Conservation (phyloP, 2,797 vertebrate genomes). For the Trachops cirrhosus region DNA sequence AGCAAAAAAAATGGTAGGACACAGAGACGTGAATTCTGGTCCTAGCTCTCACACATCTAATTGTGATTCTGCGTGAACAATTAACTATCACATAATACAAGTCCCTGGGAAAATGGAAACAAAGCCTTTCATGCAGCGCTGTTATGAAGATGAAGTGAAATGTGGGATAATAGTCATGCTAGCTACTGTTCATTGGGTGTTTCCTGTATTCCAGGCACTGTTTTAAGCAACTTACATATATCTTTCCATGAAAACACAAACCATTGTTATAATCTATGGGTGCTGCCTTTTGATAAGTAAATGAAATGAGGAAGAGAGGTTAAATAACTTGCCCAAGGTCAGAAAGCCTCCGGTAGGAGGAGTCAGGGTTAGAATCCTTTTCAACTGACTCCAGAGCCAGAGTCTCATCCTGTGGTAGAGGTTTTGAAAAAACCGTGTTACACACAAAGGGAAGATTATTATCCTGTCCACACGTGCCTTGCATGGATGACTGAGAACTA, state of each 20-base stretch:
- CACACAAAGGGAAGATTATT: background rate
- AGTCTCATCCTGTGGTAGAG: background rate
- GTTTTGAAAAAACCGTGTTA: background rate
- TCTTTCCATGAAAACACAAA: slow-evolving; percentile 35
- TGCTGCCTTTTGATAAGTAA: background rate
- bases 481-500: background rate
- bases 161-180: background rate
- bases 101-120: background rate
- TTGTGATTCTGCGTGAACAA: background rate
- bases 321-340: background rate
- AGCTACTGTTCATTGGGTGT: background rate
- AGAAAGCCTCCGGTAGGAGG: background rate
- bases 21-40: background rate
- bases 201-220: background rate
- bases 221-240: background rate
- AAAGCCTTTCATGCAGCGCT: background rate
- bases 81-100: background rate
- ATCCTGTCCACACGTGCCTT: background rate
- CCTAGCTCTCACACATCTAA: background rate
- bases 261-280: background rate
- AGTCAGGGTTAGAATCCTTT: background rate
- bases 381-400: background rate
- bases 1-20: background rate
- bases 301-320: background rate
- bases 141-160: background rate